Conservation (phyloP, 1,140 invertebrate species). For the Bombus superbus region DNA sequence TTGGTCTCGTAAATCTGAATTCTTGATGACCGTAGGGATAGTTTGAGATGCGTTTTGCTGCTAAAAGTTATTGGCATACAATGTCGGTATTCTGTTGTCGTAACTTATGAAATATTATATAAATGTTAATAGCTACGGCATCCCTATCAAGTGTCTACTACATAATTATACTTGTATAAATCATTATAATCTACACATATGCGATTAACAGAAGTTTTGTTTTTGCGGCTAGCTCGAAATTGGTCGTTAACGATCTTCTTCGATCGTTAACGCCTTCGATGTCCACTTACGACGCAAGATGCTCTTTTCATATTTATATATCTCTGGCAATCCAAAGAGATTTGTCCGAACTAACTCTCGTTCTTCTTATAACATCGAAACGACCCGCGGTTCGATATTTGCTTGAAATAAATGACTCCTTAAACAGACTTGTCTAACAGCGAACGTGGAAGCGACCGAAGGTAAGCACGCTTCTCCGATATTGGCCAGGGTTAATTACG, state of each 20-base stretch:
- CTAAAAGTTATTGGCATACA: neutral
- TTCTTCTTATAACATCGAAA: neutral
- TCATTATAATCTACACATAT: neutral
- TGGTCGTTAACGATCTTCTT: neutral
- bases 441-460: neutral
- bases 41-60: too few species aligned
- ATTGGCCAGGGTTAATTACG: constrained; percentile 34
- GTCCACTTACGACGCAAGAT: neutral
- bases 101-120: neutral
- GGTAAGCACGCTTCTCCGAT: constrained; percentile 28
- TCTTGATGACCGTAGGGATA: neutral
- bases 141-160: neutral
- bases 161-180: neutral
- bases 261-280: neutral
- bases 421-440: neutral
- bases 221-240: neutral
- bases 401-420: neutral
- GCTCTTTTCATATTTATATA: neutral
- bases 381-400: neutral
- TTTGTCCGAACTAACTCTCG: neutral
- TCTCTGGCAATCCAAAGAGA: neutral
- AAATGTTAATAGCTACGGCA: neutral
- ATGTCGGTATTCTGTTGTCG: neutral
- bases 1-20: neutral
- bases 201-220: too few species aligned